Base-by-base conservation (phyloP, 2,797 vertebrate genomes). In the Pangasius krempfi region DNA sequence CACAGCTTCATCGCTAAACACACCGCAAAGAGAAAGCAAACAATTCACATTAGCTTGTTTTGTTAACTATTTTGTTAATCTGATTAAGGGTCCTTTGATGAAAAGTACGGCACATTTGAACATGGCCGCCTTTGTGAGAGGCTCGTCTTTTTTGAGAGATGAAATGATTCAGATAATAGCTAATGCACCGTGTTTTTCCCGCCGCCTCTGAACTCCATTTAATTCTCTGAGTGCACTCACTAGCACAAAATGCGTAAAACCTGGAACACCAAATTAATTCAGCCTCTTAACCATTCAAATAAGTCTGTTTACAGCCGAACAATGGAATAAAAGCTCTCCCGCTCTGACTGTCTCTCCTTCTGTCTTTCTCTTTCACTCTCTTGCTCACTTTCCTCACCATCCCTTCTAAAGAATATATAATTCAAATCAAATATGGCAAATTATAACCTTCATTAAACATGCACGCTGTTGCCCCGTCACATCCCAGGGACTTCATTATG, bases 1-100 rank as follows among this genome's bases (percentile, higher is more conserved):
- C 99, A 99, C 30, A 98, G 95, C 86, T 97, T 95, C 98, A 98
- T 99, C 0, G 97, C 98, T 99, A 94, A 89, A 0, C 52, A 12
- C 40, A 7, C 37, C 13, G 2, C 37, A 13, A 13, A 33, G 5
- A 83, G 13, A 75, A 64, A 22, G 27, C 27, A 50, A 75, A 20
- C 64, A 8, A 62, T 44, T 22, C 18, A 27, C 3, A 25, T 64
- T 33, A 75, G 78, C 27, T n/a, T 70, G 40, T 47, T 52, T 18
- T 22, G 16, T 44, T 47, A 79, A 52, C 60, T 22, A 33, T 40
- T 81, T 54, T 54, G n/a, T 37, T 54, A 7, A 33, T 54, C 4
- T 33, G 47, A 85, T 70, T 14, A 84, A 70, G n/a, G 47, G 47
- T 37, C 62, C 82, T 68, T 52, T 20, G 25, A 75, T 80, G 54